Evolutionary conservation across 2,113 vertebrate genomes (phyloP).

Genomic region (Carlito syrichta): DNA sequence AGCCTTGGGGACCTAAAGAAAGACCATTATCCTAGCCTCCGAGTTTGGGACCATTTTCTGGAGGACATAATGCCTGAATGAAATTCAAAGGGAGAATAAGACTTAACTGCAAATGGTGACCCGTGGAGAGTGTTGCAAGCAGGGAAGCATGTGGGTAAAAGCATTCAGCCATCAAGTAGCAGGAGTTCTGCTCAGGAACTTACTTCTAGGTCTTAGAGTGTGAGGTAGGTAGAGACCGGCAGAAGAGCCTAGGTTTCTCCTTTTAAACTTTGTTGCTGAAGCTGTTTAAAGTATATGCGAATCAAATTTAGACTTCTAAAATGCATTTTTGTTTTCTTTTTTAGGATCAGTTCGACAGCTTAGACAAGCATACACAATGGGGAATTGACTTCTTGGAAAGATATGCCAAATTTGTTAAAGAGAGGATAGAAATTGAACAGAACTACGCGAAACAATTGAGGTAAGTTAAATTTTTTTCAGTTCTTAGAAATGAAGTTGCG

Average conservation of each 20-base stretch:
- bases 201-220: constrained; percentile 14
- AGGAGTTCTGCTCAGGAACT: background rate
- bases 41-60: constrained; percentile 14
- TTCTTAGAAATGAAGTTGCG: constrained; percentile 43
- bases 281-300: constrained; percentile 32
- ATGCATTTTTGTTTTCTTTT: constrained; percentile 70
- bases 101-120: background rate
- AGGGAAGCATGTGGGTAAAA: background rate
- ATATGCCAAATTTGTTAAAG: constrained; percentile 99
- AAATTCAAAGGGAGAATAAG: background rate
- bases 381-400: constrained; percentile 98
- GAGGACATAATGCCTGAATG: background rate
- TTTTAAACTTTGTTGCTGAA: constrained; percentile 19
- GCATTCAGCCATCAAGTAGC: background rate
- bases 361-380: constrained; percentile 99
- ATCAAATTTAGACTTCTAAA: constrained; percentile 35
- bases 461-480: constrained; percentile 80
- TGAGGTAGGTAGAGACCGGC: background rate
- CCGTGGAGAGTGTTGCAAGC: background rate
- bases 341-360: constrained; percentile 98
- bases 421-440: constrained; percentile 98
- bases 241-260: background rate
- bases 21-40: background rate
- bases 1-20: background rate
- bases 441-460: constrained; percentile 97